These are phyloP conservation scores for Megalops atlanticus DNA, from an alignment of 2,113 vertebrate species.

Conservation along the genomic window DNA sequence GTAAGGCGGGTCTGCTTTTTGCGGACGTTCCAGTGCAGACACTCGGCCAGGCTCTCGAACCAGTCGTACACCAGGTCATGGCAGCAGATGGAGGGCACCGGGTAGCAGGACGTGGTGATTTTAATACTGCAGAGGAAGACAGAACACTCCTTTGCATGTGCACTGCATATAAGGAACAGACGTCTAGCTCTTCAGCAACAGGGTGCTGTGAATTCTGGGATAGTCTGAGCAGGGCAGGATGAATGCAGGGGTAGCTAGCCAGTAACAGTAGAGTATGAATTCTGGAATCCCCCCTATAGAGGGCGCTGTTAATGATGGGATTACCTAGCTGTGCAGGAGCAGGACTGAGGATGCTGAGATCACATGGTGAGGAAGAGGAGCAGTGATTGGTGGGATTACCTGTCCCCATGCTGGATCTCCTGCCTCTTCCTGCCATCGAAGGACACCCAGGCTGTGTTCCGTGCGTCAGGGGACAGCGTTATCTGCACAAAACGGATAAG, in stretches of 20 bases:
- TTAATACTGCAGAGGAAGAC: slow-evolving; percentile 67
- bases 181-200: background rate
- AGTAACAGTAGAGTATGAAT: background rate
- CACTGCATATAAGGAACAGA: background rate
- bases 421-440: slow-evolving; percentile 78
- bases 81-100: slow-evolving; percentile 78
- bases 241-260: too few relatives aligned
- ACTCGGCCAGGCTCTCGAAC: slow-evolving; percentile 80
- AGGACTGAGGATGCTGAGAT: too few relatives aligned
- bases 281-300: background rate
- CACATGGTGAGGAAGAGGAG: too few relatives aligned
- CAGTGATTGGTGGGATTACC: slow-evolving; percentile 58
- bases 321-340: too few relatives aligned
- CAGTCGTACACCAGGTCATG: slow-evolving; percentile 80
- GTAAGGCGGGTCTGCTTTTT: slow-evolving; percentile 73
- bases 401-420: slow-evolving; percentile 78
- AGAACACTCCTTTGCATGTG: background rate
- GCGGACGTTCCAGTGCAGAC: slow-evolving; percentile 80
- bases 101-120: slow-evolving; percentile 78
- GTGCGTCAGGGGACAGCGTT: slow-evolving; percentile 75
- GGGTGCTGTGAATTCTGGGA: background rate
- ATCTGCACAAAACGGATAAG: slow-evolving; percentile 58
- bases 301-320: too few relatives aligned
- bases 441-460: slow-evolving; percentile 79
- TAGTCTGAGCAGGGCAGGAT: too few relatives aligned